These are phyloP conservation scores for Steinernema scapterisci DNA, from an alignment of 2,888 invertebrate genomes.

Conservation along the genomic window DNA sequence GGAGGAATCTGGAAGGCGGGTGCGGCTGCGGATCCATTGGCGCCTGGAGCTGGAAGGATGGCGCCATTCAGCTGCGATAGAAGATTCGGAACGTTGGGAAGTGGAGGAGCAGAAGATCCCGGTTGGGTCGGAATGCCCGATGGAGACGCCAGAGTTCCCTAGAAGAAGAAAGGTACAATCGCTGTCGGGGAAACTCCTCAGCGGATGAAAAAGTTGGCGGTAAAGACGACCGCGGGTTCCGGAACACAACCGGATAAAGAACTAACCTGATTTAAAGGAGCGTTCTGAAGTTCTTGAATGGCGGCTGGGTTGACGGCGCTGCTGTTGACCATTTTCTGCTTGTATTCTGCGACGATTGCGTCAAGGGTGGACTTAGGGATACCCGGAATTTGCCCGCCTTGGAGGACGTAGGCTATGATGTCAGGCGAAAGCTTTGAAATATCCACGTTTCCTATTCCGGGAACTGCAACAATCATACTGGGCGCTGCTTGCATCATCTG, in stretches of 20 bases:
- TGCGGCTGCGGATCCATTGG: background rate
- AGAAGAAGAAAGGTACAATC: background rate
- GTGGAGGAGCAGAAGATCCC: background rate
- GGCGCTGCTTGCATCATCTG: conserved; percentile 60
- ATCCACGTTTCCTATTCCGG: conserved; percentile 63
- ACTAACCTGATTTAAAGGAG: background rate
- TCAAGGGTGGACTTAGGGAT: conserved; percentile 63
- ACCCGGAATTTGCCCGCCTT: conserved; percentile 64
- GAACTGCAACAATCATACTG: conserved; percentile 62
- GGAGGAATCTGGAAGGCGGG: background rate
- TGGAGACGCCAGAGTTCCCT: conserved; percentile 6
- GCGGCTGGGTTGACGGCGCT: background rate
- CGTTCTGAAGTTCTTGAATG: background rate
- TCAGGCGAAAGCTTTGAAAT: conserved; percentile 60
- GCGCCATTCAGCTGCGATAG: conserved; percentile 8
- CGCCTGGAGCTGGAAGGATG: background rate
- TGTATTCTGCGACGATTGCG: conserved; percentile 54
- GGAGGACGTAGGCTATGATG: conserved; percentile 61
- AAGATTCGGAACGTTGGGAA: background rate
- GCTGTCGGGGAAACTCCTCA: background rate
- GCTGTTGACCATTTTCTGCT: conserved; percentile 38
- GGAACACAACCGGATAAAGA: too few species aligned
- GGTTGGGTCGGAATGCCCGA: background rate
- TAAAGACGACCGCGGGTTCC: too few species aligned
- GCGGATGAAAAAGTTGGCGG: too few species aligned